Base-by-base conservation (phyloP, 37 sponge, comb jelly and placozoan genomes). In the Bolinopsis microptera region DNA sequence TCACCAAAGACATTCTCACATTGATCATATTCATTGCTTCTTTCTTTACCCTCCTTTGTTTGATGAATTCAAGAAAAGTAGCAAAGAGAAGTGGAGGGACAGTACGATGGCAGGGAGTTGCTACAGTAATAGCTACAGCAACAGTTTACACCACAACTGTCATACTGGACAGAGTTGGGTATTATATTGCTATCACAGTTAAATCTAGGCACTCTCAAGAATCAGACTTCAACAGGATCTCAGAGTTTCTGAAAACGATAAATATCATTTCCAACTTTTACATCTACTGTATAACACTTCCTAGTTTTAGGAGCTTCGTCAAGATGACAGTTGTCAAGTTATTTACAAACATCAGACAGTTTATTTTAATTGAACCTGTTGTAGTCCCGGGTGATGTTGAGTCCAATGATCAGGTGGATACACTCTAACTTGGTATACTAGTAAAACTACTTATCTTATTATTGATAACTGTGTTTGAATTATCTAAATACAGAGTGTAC, bases 241-340 rank as follows among this genome's bases (percentile, higher is more conserved):
- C 36, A 16, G 80, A 77, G 80, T 21, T 32, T 31, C 13, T 77
- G 80, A 77, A 35, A 34, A 16, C 80, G 16, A 21, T 77, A 0
- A 77, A 77, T 34, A 18, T 77, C 36, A 34, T 77, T 34, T 21
- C 80, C 1, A 77, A 77, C 37, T 77, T 77, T 36, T 77, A 77
- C 80, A 77, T 77, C 32, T 77, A 77, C 80, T 34, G 28, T 32
- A 21, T 77, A 21, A 77, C 80, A 28, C 1, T 77, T 36, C 80
- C 80, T 1, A 77, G 80, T 77, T 77, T 77, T 36, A 31, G 80
- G 33, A 36, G 13, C 13, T 48, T 48, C 13, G 61, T 48, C 61
- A 48, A 13, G 61, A 13, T 13, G 5, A 13, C 9, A 48, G 61
- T 48, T 48, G 61, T n/a, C n/a, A n/a, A n/a, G n/a, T n/a, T n/a